Evolutionary conservation across 2,797 vertebrate genomes (phyloP).

Genomic region (Antrozous pallidus): DNA sequence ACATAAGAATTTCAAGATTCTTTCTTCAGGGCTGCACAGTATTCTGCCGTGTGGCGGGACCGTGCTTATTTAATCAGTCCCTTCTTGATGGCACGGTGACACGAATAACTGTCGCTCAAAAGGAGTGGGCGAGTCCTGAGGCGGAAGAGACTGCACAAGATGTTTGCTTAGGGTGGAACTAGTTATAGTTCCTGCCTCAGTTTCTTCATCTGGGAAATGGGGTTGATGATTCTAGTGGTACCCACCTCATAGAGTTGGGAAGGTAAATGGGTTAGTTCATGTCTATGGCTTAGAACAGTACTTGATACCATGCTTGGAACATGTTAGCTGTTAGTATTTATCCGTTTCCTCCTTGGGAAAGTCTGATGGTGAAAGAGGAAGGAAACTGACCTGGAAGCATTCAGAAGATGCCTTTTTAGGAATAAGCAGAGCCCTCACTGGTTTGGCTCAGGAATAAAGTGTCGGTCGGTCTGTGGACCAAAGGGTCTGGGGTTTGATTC

Average conservation of each 20-base stretch:
- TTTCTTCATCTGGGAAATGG: conserved; percentile 26
- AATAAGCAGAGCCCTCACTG: background rate
- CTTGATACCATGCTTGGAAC: too few species aligned
- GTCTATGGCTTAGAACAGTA: background rate
- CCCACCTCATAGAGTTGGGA: background rate
- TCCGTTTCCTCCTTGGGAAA: background rate
- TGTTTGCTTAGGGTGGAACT: background rate
- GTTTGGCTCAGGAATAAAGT: too few species aligned
- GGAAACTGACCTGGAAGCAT: background rate
- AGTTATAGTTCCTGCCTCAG: background rate
- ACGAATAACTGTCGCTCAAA: background rate
- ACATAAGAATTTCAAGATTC: background rate
- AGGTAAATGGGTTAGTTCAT: background rate
- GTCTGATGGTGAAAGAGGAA: background rate
- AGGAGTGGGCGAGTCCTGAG: background rate
- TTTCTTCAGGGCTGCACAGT: background rate
- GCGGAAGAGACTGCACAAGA: background rate
- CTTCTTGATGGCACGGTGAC: background rate
- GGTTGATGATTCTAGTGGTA: background rate
- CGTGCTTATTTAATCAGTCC: background rate
- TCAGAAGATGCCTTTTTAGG: background rate
- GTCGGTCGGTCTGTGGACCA: too few species aligned
- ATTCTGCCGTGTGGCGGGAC: background rate
- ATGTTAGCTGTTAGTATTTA: background rate
- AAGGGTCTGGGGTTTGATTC: too few species aligned